phyloP scores from a whole-genome alignment of 2,797 vertebrate species.

The Telmatherina bonti region DNA sequence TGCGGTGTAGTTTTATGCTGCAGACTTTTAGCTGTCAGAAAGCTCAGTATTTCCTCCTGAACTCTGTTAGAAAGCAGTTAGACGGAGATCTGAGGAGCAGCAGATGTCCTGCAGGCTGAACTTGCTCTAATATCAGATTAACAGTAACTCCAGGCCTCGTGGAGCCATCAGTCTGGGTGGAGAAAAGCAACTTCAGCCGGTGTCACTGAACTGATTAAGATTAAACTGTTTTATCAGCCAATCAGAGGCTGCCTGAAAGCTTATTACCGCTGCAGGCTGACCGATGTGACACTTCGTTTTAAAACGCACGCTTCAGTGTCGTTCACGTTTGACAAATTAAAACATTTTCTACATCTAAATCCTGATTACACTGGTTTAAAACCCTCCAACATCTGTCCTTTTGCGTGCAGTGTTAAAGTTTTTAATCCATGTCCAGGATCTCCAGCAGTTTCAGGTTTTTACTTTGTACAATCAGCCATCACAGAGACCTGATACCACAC shows the following conservation, averaged over 20 bases:
- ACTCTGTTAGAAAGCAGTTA: neutral
- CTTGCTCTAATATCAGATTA: constrained; percentile 49
- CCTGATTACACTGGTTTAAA: too few species aligned
- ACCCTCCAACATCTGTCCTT: too few species aligned
- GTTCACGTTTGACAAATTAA: too few species aligned
- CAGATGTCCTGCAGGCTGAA: constrained; percentile 48
- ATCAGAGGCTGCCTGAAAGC: constrained; percentile 17
- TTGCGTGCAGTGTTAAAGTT: too few species aligned
- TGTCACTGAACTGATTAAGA: constrained; percentile 18
- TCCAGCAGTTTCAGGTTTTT: too few species aligned
- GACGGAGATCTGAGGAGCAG: constrained; percentile 18
- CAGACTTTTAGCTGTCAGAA: neutral
- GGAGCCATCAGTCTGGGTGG: constrained; percentile 14
- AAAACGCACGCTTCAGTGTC: too few species aligned
- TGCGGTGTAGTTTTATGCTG: neutral
- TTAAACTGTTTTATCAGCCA: constrained; percentile 28
- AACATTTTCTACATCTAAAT: too few species aligned
- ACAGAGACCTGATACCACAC: too few species aligned
- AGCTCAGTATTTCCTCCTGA: neutral
- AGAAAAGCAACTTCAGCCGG: constrained; percentile 25
- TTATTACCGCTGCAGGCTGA: constrained; percentile 1
- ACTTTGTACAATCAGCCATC: too few species aligned
- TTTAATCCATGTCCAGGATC: too few species aligned
- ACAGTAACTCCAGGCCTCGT: neutral
- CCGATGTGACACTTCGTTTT: neutral